phyloP scores from a whole-genome alignment of 1,140 invertebrate species.

The Coenobita brevimanus region DNA sequence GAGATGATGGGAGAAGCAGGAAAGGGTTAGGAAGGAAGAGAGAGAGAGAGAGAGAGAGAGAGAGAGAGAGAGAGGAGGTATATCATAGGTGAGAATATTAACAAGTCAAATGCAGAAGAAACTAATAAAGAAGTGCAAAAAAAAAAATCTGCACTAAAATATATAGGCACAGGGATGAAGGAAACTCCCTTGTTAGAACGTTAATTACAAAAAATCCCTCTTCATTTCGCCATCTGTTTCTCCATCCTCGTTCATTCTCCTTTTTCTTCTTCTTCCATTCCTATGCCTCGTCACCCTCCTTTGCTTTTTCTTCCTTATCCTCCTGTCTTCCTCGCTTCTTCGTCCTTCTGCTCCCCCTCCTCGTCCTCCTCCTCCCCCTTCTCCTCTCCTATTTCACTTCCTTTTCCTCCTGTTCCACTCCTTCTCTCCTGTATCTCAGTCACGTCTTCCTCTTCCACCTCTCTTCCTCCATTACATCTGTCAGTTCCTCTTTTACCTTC shows the following conservation, averaged over 20 bases:
- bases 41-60: neutral
- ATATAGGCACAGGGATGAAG: too few species aligned
- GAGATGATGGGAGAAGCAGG: neutral
- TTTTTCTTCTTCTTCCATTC: neutral
- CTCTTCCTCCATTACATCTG: neutral
- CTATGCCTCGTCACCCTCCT: neutral
- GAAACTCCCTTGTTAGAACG: too few species aligned
- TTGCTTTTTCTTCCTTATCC: neutral
- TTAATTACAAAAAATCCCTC: too few species aligned
- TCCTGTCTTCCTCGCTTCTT: neutral
- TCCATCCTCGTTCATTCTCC: neutral
- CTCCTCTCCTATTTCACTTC: neutral
- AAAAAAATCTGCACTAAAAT: too few species aligned
- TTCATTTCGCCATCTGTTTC: neutral
- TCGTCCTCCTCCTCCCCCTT: neutral
- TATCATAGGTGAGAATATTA: too few species aligned
- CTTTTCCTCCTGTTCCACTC: neutral
- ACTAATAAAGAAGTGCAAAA: too few species aligned
- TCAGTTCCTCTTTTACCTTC: too few species aligned
- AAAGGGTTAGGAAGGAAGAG: neutral
- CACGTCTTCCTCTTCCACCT: neutral
- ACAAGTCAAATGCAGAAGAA: too few species aligned
- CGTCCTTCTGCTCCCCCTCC: neutral
- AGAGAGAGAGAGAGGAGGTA: neutral
- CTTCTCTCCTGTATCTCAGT: neutral